Percentiles rank a stretch among this genome's conserved stretches.
Evolutionary conservation across 2,113 vertebrate genomes (phyloP).

Genomic region (Patagioenas fasciata): DNA sequence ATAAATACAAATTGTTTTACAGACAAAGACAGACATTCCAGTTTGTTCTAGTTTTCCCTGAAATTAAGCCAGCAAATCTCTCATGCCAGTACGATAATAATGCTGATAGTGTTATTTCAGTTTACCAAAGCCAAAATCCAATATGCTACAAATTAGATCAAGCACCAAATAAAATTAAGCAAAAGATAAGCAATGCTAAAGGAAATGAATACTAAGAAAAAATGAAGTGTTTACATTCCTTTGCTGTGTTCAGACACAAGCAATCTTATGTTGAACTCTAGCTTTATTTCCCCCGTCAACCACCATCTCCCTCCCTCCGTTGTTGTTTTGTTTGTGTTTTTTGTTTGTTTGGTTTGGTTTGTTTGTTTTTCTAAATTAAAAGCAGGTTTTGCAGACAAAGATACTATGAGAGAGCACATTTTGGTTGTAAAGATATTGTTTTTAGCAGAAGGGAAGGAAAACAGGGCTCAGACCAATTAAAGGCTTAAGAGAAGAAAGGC

Average conservation of each 20-base stretch:
- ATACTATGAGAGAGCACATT: background rate
- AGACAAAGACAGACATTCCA: conserved; percentile 49
- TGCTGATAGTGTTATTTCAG: conserved; percentile 44
- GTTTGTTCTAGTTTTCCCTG: conserved; percentile 59
- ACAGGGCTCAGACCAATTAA: conserved; percentile 2
- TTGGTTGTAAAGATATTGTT: background rate
- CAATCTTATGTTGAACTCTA: background rate
- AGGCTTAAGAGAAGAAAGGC: conserved; percentile 19
- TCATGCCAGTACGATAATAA: conserved; percentile 28
- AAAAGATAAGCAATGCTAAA: conserved; percentile 37
- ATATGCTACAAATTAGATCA: conserved; percentile 49
- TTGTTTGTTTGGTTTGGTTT: no score
- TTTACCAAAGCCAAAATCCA: conserved; percentile 52
- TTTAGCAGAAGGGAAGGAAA: background rate
- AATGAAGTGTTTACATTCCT: conserved; percentile 15
- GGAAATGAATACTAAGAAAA: conserved; percentile 40
- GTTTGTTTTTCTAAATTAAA: background rate
- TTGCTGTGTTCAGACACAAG: background rate
- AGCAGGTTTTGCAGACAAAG: background rate
- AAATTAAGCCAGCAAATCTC: conserved; percentile 56
- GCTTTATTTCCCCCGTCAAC: background rate
- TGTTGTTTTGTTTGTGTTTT: no score
- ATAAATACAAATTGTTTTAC: conserved; percentile 59
- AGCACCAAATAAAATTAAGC: conserved; percentile 44
- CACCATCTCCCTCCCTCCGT: no score